These are phyloP conservation scores for Homarus gammarus DNA, from an alignment of 2,888 invertebrate genomes.

Conservation along the genomic window DNA sequence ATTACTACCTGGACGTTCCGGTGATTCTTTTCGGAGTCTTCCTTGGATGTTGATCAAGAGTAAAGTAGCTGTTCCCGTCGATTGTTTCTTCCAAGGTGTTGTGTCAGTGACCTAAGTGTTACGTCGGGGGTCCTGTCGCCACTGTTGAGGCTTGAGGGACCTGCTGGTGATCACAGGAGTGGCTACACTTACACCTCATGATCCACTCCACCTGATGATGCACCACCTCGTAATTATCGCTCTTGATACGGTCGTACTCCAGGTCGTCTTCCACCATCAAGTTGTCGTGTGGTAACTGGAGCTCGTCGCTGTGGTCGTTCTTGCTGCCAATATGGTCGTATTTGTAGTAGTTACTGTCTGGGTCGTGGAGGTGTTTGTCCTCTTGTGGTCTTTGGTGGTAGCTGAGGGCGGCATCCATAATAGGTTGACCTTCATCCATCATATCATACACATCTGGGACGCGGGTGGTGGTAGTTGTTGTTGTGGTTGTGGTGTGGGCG, in stretches of 20 bases:
- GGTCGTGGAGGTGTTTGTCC: neutral
- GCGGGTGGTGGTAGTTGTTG: neutral
- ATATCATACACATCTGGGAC: conserved; percentile 34
- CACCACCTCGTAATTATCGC: conserved; percentile 52
- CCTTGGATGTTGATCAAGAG: neutral
- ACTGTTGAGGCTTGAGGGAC: neutral
- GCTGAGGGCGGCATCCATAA: neutral
- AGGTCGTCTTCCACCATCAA: conserved; percentile 46
- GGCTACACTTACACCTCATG: conserved; percentile 59
- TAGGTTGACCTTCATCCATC: conserved; percentile 51
- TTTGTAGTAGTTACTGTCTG: neutral
- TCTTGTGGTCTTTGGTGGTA: neutral
- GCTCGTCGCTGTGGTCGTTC: neutral
- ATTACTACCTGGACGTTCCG: too few relatives aligned
- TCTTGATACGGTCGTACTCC: conserved; percentile 56
- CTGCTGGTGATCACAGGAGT: neutral
- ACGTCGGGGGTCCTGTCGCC: neutral
- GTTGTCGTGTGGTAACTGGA: conserved; percentile 25
- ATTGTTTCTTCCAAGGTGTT: neutral
- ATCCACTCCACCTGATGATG: conserved; percentile 69
- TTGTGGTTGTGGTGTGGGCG: neutral
- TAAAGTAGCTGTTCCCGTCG: neutral
- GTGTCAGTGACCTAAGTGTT: neutral
- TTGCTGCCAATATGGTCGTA: neutral
- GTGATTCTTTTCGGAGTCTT: neutral